Percentiles rank a stretch among this genome's conserved stretches.
Evolutionary conservation across 1,140 invertebrate genomes (phyloP).

Genomic region (Popillia japonica): DNA sequence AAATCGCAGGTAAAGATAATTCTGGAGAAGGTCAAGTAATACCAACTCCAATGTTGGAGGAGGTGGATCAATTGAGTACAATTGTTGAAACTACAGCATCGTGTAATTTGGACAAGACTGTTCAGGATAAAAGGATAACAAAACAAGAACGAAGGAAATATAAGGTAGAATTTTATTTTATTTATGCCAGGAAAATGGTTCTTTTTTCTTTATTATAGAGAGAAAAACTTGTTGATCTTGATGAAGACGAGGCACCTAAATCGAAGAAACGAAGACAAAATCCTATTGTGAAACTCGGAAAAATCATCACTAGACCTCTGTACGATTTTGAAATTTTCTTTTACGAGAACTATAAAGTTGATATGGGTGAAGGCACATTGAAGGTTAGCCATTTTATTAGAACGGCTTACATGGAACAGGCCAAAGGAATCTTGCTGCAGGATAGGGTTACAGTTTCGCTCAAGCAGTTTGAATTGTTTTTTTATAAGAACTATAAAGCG

Average conservation of each 20-base stretch:
- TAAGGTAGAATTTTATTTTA: neutral
- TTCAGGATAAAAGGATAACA: neutral
- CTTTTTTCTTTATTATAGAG: neutral
- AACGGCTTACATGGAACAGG: neutral
- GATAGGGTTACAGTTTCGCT: neutral
- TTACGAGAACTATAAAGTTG: neutral
- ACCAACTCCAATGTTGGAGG: too few relatives aligned
- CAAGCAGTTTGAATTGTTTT: neutral
- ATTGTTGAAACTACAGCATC: too few relatives aligned
- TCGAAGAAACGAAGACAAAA: neutral
- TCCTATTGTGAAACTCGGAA: neutral
- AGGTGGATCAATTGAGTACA: too few relatives aligned
- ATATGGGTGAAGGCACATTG: neutral
- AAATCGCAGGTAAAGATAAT: too few relatives aligned
- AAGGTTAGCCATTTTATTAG: neutral
- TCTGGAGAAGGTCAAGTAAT: too few relatives aligned
- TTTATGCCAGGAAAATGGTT: neutral
- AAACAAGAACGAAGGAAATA: neutral
- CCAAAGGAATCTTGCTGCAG: neutral
- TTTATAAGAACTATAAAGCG: neutral
- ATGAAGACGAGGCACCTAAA: neutral
- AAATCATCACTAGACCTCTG: neutral
- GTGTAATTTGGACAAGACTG: neutral
- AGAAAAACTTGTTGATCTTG: neutral
- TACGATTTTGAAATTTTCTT: slow-evolving; percentile 18